These are phyloP conservation scores for Tenrec ecaudatus DNA, from an alignment of 2,113 vertebrate genomes.

Conservation along the genomic window DNA sequence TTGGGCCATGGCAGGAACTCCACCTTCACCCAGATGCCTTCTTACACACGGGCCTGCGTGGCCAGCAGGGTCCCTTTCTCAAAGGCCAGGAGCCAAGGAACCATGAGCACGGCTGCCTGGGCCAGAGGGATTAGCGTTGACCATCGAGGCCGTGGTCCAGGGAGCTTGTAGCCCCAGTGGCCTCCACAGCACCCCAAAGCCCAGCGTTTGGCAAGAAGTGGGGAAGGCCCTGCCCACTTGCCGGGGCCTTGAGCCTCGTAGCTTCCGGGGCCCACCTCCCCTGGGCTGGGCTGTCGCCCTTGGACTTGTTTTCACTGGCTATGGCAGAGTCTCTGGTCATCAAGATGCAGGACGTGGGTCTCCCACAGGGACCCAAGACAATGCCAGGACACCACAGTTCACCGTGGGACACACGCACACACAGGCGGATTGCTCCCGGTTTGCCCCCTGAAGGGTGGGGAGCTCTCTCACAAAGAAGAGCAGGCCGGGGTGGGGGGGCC, in stretches of 20 bases:
- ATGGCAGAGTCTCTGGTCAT: background rate
- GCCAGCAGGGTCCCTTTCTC: background rate
- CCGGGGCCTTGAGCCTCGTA: background rate
- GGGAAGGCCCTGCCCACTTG: background rate
- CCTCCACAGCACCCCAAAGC: rapidly evolving
- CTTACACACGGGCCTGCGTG: background rate
- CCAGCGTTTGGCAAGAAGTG: background rate
- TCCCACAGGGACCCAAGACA: background rate
- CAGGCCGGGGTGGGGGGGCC: background rate
- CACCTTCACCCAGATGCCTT: background rate
- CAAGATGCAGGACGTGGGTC: background rate
- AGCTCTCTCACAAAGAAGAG: background rate
- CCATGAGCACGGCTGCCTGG: background rate
- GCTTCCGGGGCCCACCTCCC: background rate
- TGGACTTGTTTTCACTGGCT: conserved; percentile 2
- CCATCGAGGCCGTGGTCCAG: background rate
- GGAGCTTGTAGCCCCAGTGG: too few relatives aligned
- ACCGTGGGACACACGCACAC: background rate
- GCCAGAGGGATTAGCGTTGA: background rate
- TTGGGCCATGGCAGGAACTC: background rate
- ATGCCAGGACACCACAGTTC: too few relatives aligned
- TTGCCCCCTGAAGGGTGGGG: background rate
- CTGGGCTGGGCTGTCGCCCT: background rate
- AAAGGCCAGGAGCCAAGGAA: background rate
- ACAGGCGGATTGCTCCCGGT: background rate